A percentile compares a stretch with the other conserved stretches of the same genome.
Evolutionary conservation across 2,888 invertebrate genomes (phyloP).

Genomic region (Dryobotodes eremita): DNA sequence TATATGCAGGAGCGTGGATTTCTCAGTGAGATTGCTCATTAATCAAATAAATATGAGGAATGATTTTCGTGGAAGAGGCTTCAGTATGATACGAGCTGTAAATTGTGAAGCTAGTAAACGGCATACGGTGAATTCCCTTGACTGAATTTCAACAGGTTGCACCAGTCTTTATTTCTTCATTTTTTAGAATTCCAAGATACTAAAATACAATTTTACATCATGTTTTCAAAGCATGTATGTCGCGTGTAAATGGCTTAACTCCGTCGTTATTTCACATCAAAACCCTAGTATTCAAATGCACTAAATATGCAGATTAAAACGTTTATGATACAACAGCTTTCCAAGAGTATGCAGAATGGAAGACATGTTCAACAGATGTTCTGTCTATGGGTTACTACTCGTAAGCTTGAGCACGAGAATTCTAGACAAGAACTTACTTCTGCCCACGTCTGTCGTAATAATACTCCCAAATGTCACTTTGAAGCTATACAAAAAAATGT

Average conservation of each 20-base stretch:
- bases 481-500: slow-evolving; percentile 28
- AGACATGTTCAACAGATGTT: slow-evolving; percentile 48
- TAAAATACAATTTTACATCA: slow-evolving; percentile 32
- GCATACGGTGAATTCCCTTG: slow-evolving; percentile 6
- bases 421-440: slow-evolving; percentile 37
- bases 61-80: slow-evolving; percentile 23
- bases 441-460: slow-evolving; percentile 46
- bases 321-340: slow-evolving; percentile 27
- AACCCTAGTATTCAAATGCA: slow-evolving; percentile 7
- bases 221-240: slow-evolving; percentile 35
- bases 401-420: slow-evolving; percentile 21
- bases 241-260: slow-evolving; percentile 18
- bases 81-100: slow-evolving; percentile 14
- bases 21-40: slow-evolving; percentile 47
- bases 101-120: slow-evolving; percentile 7
- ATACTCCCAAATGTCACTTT: slow-evolving; percentile 50
- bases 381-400: slow-evolving; percentile 9
- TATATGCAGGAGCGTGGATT: slow-evolving; percentile 26
- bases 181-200: slow-evolving; percentile 25
- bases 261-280: slow-evolving; percentile 16
- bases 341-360: slow-evolving; percentile 5
- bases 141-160: slow-evolving; percentile 31
- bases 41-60: slow-evolving; percentile 40
- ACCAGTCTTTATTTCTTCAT: slow-evolving; percentile 21
- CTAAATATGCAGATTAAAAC: slow-evolving; percentile 31